Conservation (phyloP, 1,140 invertebrate species). For the Heterodera schachtii region DNA sequence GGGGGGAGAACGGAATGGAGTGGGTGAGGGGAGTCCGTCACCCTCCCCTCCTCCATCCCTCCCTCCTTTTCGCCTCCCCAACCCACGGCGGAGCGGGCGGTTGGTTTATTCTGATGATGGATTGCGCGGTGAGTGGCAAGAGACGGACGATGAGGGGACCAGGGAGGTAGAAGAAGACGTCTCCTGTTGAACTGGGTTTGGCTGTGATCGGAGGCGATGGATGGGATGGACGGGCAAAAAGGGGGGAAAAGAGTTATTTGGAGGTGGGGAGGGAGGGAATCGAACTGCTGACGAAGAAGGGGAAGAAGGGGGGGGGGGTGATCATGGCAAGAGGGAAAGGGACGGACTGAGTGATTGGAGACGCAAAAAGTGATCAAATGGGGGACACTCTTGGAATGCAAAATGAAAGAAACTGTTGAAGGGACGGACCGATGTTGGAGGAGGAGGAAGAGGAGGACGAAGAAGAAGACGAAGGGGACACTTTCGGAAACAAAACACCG, state of each 20-base stretch:
- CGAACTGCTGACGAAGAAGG: constrained; percentile 7
- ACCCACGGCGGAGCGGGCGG: neutral
- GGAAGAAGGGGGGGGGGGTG: neutral
- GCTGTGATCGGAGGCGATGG: constrained; percentile 16
- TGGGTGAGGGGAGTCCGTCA: neutral
- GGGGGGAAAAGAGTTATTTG: constrained; percentile 13
- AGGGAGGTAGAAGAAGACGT: neutral
- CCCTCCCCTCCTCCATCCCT: neutral
- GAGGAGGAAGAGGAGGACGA: neutral
- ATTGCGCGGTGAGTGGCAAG: constrained; percentile 15
- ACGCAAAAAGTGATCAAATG: neutral
- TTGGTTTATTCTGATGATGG: constrained; percentile 18
- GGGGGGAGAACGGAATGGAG: neutral
- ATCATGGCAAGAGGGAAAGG: neutral
- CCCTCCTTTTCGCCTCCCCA: neutral
- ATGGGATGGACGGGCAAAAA: constrained; percentile 6
- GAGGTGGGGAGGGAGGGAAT: constrained; percentile 8
- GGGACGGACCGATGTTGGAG: neutral
- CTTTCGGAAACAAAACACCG: neutral
- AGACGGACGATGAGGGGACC: constrained; percentile 13
- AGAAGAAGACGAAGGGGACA: neutral
- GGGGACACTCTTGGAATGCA: neutral
- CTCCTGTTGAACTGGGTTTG: neutral
- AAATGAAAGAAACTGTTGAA: neutral
- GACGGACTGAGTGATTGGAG: neutral